Evolutionary conservation across 2,888 invertebrate species (phyloP), one percentile per base, ranked within the genome.

Genomic region (Xestia c-nigrum): DNA sequence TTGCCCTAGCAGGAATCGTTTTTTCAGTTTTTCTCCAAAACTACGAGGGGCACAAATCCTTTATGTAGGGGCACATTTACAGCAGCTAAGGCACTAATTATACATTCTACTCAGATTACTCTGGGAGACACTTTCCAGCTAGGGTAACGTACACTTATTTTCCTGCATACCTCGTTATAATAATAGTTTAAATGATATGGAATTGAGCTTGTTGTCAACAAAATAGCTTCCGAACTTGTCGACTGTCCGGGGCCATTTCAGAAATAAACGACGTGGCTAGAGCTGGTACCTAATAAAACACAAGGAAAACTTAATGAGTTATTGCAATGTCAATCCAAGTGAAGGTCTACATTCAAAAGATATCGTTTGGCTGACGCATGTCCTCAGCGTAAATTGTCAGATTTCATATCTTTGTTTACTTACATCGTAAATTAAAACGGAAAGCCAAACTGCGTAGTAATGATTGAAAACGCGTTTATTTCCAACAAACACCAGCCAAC

Each of bases 241-340:
- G 24, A 47, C 31, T 9, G 46, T 10, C 52, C 21, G 38, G 69
- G 61, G 63, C 19, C 14, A 47, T 31, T 55, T 19, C 31, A 16
- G 9, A 61, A 70, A 68, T 69, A 69, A 66, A 78, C 14, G 57
- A 24, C 57, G 19, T 10, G 31, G 5, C 21, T 9, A n/a, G 14
- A 9, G 10, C n/a, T 47, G 6, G 5, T 50, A n/a, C n/a, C n/a
- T n/a, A 55, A 31, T 47, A 57, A 43, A 52, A n/a, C 3, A 24
- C 1, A 31, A 50, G 43, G 19, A 43, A 66, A 63, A 46, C 12
- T 1, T 24, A 55, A n/a, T 47, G 12, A 73, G 21, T 38, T 16
- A 21, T 0, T 24, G 14, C 3, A 14, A 31, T 21, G 14, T 6
- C 43, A 46, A 57, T n/a, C 38, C 46, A 38, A 47, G 5, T n/a